Percentiles rank a stretch among this genome's conserved stretches.
phyloP scores from a whole-genome alignment of 2,888 invertebrate genomes.

The Hydrotaea diabolus region DNA sequence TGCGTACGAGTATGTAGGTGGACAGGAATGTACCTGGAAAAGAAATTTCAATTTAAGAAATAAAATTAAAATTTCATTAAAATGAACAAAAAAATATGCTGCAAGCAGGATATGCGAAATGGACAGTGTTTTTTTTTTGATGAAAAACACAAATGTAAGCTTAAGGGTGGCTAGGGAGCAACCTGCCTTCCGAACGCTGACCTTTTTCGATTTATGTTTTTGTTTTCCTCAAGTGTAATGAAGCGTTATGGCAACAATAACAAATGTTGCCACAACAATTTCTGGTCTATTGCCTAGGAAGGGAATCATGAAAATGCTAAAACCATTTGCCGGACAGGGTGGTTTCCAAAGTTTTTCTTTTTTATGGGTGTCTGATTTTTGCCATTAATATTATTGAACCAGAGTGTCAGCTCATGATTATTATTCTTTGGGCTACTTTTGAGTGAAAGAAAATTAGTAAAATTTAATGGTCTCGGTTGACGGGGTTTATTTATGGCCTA shows the following conservation, averaged over 20 bases:
- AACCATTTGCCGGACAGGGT: not conserved
- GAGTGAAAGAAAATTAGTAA: no score
- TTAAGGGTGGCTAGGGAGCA: slow-evolving; percentile 2
- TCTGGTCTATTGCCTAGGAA: not conserved
- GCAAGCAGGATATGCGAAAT: not conserved
- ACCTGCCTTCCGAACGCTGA: not conserved
- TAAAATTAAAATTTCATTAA: slow-evolving; percentile 24
- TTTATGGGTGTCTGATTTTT: no score
- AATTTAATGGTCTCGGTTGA: no score
- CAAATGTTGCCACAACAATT: slow-evolving; percentile 10
- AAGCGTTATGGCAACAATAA: slow-evolving; percentile 28
- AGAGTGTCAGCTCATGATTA: no score
- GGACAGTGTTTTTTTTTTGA: slow-evolving; percentile 23
- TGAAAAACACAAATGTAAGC: slow-evolving; percentile 44
- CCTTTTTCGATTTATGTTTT: not conserved
- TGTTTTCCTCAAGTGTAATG: slow-evolving; percentile 2
- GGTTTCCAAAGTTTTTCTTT: no score
- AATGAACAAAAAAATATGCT: not conserved
- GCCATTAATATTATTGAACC: no score
- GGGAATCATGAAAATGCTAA: not conserved
- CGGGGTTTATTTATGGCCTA: no score
- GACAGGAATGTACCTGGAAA: slow-evolving; percentile 21
- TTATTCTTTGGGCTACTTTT: no score
- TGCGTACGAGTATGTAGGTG: no score
- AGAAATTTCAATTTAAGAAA: slow-evolving; percentile 32